Evolutionary conservation across 1,140 invertebrate genomes (phyloP).

Genomic region (Bathynomus jamesi): DNA sequence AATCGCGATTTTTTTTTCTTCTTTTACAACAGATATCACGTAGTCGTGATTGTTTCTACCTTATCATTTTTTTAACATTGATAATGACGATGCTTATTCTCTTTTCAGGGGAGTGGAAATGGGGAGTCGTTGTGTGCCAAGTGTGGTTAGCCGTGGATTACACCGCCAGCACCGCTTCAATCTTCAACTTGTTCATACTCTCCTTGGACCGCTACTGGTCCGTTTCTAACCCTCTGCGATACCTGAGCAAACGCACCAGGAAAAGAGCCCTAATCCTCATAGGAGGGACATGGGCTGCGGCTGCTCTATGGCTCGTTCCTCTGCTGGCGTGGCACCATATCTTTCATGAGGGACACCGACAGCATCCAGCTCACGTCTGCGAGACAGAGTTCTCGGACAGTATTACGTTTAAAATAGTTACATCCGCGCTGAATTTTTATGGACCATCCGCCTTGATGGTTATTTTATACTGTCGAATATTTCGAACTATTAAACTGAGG

Average conservation of each 20-base stretch:
- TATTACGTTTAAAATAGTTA: constrained; percentile 45
- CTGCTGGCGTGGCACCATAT: constrained; percentile 49
- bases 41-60: no score
- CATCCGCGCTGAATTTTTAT: constrained; percentile 53
- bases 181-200: constrained; percentile 53
- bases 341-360: constrained; percentile 40
- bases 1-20: no score
- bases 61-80: no score
- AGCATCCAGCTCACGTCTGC: constrained; percentile 41
- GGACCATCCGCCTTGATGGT: constrained; percentile 52
- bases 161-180: constrained; percentile 56
- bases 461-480: constrained; percentile 44
- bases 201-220: constrained; percentile 48
- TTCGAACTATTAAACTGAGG: constrained; percentile 28
- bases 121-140: constrained; percentile 51
- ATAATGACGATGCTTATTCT: no score
- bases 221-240: constrained; percentile 54
- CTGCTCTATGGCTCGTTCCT: constrained; percentile 49
- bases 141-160: constrained; percentile 53
- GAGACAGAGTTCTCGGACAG: constrained; percentile 52
- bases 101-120: constrained; percentile 48
- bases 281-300: constrained; percentile 48
- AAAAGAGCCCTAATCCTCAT: constrained; percentile 51
- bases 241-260: constrained; percentile 53
- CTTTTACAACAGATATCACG: no score